Conservation (phyloP, 2,888 invertebrate genomes). For the Arrhopalites spinosus region DNA sequence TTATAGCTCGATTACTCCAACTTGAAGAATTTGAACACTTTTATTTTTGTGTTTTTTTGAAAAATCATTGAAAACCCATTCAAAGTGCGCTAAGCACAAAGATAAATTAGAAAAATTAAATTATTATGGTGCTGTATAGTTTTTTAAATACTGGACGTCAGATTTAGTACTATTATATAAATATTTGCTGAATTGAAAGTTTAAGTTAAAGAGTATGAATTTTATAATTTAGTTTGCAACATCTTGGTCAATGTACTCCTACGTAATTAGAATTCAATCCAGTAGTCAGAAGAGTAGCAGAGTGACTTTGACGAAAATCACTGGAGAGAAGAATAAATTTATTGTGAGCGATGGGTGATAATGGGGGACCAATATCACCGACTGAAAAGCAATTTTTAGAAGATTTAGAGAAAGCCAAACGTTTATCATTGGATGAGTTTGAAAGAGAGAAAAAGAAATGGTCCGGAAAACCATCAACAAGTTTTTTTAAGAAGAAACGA, state of each 20-base stretch:
- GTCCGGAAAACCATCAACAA: slow-evolving; percentile 4
- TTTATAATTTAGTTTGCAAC: too few relatives aligned
- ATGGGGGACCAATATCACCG: slow-evolving; percentile 22
- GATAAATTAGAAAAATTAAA: not conserved
- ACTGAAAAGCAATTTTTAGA: slow-evolving; percentile 60
- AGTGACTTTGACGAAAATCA: not conserved
- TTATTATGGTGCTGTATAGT: not conserved
- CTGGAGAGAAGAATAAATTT: not conserved
- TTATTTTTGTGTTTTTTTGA: not conserved
- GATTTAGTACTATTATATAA: not conserved
- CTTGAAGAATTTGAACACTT: slow-evolving; percentile 23
- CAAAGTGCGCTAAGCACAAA: not conserved
- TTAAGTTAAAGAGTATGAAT: too few relatives aligned
- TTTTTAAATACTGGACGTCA: not conserved
- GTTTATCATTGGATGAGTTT: slow-evolving; percentile 68
- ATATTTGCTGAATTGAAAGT: not conserved
- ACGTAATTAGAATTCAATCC: not conserved
- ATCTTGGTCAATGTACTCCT: too few relatives aligned
- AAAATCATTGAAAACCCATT: not conserved
- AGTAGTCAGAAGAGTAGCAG: not conserved
- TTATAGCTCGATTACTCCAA: too few relatives aligned
- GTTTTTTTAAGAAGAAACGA: too few relatives aligned
- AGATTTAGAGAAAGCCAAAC: slow-evolving; percentile 82
- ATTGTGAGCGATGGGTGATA: slow-evolving; percentile 31
- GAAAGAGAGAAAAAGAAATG: slow-evolving; percentile 43